These are phyloP conservation scores for Copidosoma aretas DNA, from an alignment of 2,888 invertebrate genomes.

Conservation along the genomic window DNA sequence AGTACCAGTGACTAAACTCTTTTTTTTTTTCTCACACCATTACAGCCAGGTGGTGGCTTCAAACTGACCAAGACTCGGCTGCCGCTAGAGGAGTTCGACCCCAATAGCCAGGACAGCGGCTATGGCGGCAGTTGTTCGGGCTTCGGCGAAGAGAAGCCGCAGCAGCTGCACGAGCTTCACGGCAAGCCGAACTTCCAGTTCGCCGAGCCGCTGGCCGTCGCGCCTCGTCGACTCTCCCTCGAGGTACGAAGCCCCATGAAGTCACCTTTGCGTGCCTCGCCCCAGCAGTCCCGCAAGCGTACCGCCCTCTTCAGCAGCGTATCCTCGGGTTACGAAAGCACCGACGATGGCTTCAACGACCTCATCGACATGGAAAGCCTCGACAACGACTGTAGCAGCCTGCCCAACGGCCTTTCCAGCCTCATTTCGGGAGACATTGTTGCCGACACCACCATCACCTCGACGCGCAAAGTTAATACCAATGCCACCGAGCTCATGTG, in stretches of 20 bases:
- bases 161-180: conserved; percentile 26
- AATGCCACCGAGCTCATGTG: conserved; percentile 46
- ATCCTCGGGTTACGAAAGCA: conserved; percentile 68
- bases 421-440: conserved; percentile 67
- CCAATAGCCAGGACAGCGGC: conserved; percentile 69
- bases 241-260: conserved; percentile 45
- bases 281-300: conserved; percentile 37
- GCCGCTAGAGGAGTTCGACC: conserved; percentile 65
- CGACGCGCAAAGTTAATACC: conserved; percentile 38
- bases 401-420: conserved; percentile 68
- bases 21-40: conserved; percentile 11
- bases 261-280: conserved; percentile 48
- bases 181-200: conserved; percentile 55
- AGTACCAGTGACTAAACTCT: neutral
- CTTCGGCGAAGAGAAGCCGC: conserved; percentile 45
- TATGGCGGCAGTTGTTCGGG: conserved; percentile 62
- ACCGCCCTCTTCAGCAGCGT: conserved; percentile 62
- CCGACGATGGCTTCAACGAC: conserved; percentile 73
- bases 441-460: conserved; percentile 18
- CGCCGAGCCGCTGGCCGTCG: conserved; percentile 60
- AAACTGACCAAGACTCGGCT: conserved; percentile 51
- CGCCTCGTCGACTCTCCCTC: conserved; percentile 57
- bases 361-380: conserved; percentile 69
- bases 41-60: conserved; percentile 41
- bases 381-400: conserved; percentile 52